Conservation (phyloP, 1,140 invertebrate species). For the Calliopsis andreniformis region DNA sequence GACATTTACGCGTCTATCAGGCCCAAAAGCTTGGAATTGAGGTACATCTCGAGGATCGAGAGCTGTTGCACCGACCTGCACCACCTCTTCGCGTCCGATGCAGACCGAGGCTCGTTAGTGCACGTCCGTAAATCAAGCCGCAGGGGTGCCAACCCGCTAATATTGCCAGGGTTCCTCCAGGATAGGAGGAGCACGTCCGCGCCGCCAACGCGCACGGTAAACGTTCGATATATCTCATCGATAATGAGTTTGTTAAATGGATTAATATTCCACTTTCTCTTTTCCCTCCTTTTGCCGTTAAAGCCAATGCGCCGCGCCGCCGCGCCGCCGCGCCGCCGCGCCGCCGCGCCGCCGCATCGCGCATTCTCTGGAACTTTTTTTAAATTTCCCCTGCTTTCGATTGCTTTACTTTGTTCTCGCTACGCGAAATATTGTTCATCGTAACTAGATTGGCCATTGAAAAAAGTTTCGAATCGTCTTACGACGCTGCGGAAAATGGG, state of each 20-base stretch:
- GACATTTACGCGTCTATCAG: background rate
- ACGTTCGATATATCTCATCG: constrained; percentile 79
- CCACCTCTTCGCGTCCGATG: constrained; percentile 48
- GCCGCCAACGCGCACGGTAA: constrained; percentile 75
- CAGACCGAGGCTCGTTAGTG: constrained; percentile 74
- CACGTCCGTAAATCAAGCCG: constrained; percentile 79
- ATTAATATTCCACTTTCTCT: constrained; percentile 74
- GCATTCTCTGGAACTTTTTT: too few species aligned
- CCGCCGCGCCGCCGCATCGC: too few species aligned
- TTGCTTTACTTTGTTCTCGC: too few species aligned
- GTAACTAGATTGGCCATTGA: too few species aligned
- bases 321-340: too few species aligned
- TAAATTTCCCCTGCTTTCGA: too few species aligned
- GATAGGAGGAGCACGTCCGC: constrained; percentile 73
- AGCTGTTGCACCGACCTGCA: constrained; percentile 55
- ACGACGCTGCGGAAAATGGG: too few species aligned
- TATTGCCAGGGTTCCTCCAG: constrained; percentile 68
- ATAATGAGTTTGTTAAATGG: constrained; percentile 81
- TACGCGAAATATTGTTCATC: too few species aligned
- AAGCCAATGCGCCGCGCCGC: too few species aligned
- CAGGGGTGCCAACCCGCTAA: constrained; percentile 79
- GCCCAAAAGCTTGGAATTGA: constrained; percentile 7
- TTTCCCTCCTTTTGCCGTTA: constrained; percentile 10
- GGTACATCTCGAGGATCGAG: constrained; percentile 34
- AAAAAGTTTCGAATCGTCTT: too few species aligned